Evolutionary conservation across 2,888 invertebrate genomes (phyloP), one percentile per base, ranked within the genome.

Genomic region (Nipponacmea schrenckii): DNA sequence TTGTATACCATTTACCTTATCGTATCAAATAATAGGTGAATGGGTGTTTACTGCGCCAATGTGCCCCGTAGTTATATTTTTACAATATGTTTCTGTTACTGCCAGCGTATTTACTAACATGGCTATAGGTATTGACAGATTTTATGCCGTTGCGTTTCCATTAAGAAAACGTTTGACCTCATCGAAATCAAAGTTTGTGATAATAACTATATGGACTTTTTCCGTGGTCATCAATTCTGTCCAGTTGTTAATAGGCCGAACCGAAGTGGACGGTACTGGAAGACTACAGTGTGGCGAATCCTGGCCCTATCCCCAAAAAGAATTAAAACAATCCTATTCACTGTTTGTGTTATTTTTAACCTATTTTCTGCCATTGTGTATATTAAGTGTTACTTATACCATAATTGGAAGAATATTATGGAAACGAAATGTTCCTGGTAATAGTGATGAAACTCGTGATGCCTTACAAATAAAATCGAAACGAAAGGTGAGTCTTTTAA

Each of bases 1-100:
- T 83, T 96, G 96, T 89, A 93, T 96, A 72, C 96, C 96, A 2
- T 96, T 96, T 84, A 94, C 95, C 2, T 95, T 88, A 79, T 87
- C 88, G 2, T 83, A 83, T 81, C 86, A 87, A 66, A 84, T 89
- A 80, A 78, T 88, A 26, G 77, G 79, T 8, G 80, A 85, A 24
- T 90, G 90, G 90, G 82, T 90, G 31, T 90, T 90, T 80, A 84
- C 86, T 15, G 84, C 83, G 0, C 80, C 83, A 65, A 89, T 90
- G 83, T 90, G 90, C 76, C 88, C 90, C 0, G 77, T 90, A 3
- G 90, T 89, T 71, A 87, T 84, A 78, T 90, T 84, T 83, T 88
- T 86, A 86, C 90, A 86, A 81, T 89, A 86, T 74, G 86, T 85
- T 76, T 89, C 86, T 7, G 90, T 89, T 48, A 84, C 83, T 1